These are phyloP conservation scores for Zeugodacus cucurbitae DNA, from an alignment of 1,140 invertebrate genomes.

Conservation along the genomic window DNA sequence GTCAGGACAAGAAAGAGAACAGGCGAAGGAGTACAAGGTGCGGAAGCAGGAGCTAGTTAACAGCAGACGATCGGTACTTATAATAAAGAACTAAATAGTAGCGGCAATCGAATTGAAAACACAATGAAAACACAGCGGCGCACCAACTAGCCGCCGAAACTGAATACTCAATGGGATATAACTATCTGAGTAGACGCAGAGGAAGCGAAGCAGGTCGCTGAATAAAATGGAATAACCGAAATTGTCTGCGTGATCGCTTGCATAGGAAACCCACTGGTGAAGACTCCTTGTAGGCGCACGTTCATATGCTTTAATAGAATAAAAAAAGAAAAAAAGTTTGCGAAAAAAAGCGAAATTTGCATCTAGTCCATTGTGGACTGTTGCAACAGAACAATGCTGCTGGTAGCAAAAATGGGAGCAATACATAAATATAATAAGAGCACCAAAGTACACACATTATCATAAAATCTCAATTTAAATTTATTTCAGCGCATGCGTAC, in stretches of 20 bases:
- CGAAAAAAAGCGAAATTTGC: neutral
- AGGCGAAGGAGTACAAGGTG: no score
- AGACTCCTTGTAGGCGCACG: neutral
- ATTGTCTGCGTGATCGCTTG: neutral
- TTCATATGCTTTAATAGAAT: neutral
- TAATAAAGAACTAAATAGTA: neutral
- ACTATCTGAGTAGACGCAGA: neutral
- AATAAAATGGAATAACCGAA: neutral
- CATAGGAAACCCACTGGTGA: neutral
- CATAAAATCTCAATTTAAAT: constrained; percentile 21
- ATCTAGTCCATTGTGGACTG: neutral
- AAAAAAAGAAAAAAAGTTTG: neutral
- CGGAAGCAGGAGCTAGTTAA: no score
- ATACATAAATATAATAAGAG: neutral
- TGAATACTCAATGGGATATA: neutral
- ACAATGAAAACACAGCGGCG: constrained; percentile 13
- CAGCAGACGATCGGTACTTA: no score
- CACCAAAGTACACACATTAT: neutral
- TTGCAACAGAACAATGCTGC: neutral
- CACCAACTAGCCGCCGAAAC: neutral
- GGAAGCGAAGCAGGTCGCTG: neutral
- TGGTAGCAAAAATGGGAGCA: neutral
- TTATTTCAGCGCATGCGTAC: constrained; percentile 5
- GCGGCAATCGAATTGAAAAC: neutral
- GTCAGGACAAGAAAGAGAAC: no score